Percentiles rank a stretch among this genome's conserved stretches.
phyloP scores from a whole-genome alignment of 1,140 invertebrate species.

The Cotesia vestalis region DNA sequence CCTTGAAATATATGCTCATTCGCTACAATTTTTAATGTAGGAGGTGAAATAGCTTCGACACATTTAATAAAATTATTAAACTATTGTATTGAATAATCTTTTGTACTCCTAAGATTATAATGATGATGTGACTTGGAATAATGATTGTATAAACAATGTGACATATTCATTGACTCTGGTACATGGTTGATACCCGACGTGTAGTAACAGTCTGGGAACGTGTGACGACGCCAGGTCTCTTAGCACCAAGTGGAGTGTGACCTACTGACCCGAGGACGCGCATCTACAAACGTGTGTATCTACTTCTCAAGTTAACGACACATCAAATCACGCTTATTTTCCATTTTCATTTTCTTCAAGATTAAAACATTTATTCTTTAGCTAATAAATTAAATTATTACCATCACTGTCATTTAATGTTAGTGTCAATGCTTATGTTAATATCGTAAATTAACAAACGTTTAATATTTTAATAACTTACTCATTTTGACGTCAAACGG shows the following conservation, averaged over 20 bases:
- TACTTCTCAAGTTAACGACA: slow-evolving; percentile 14
- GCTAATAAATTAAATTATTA: too few species aligned
- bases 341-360: slow-evolving; percentile 29
- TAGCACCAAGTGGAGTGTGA: slow-evolving; percentile 39
- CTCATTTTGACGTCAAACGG: slow-evolving; percentile 24
- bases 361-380: not conserved
- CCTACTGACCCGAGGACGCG: slow-evolving; percentile 34
- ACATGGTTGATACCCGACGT: slow-evolving; percentile 24
- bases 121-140: slow-evolving; percentile 23
- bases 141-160: slow-evolving; percentile 16
- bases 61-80: not conserved
- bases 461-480: slow-evolving; percentile 15
- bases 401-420: not conserved
- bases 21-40: too few species aligned
- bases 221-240: slow-evolving; percentile 31
- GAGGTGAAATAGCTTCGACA: too few species aligned
- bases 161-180: slow-evolving; percentile 23
- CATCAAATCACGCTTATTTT: slow-evolving; percentile 23
- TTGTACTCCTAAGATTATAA: not conserved
- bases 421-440: too few species aligned
- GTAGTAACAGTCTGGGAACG: slow-evolving; percentile 34
- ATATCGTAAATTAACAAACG: not conserved
- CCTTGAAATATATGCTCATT: too few species aligned
- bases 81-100: not conserved
- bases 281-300: slow-evolving; percentile 26